phyloP scores from a whole-genome alignment of 1,140 invertebrate species.

The Ooceraea biroi region DNA sequence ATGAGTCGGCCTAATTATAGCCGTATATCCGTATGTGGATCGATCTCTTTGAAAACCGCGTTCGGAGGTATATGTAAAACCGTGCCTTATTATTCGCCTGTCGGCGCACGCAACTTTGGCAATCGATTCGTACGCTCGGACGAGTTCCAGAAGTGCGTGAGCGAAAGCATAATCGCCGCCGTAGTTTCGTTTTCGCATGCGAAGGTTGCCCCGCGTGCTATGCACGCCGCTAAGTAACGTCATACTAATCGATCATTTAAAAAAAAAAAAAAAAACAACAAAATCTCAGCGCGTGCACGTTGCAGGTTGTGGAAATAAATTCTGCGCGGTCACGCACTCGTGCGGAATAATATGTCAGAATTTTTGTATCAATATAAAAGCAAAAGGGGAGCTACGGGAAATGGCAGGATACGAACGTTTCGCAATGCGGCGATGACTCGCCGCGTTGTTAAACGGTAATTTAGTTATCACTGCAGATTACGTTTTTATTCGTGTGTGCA shows the following conservation, averaged over 20 bases:
- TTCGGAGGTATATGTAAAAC: not conserved
- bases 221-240: not conserved
- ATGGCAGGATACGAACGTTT: not conserved
- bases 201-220: not conserved
- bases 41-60: slow-evolving; percentile 39
- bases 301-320: slow-evolving; percentile 12
- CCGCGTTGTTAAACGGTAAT: not conserved
- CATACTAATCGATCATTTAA: slow-evolving; percentile 31
- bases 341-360: not conserved
- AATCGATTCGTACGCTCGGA: slow-evolving; percentile 22
- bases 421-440: not conserved
- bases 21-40: slow-evolving; percentile 48
- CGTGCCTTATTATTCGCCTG: not conserved
- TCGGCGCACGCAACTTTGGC: slow-evolving; percentile 41
- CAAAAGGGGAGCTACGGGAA: not conserved
- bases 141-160: slow-evolving; percentile 31
- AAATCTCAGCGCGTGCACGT: slow-evolving; percentile 14
- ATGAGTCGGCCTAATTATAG: slow-evolving; percentile 14
- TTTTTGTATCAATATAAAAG: not conserved
- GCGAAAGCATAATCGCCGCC: slow-evolving; percentile 24
- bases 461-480: slow-evolving; percentile 31
- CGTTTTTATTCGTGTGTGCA: not conserved
- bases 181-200: slow-evolving; percentile 23
- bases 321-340: slow-evolving; percentile 3
- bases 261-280: not conserved